phyloP scores from a whole-genome alignment of 2,797 vertebrate species.

The Leptodon cayanensis region DNA sequence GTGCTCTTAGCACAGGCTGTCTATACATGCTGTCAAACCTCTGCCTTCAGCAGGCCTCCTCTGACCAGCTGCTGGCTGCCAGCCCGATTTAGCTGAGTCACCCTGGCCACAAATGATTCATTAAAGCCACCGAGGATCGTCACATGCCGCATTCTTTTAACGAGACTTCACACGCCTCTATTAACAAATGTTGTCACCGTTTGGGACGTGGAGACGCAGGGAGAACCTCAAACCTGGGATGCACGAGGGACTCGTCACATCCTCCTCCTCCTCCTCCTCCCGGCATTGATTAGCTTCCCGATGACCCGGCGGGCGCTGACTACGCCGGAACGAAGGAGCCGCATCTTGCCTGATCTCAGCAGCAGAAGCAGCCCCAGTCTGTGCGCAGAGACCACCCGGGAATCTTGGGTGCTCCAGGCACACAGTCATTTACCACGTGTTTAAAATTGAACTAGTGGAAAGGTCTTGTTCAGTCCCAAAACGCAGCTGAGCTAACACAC shows the following conservation, averaged over 20 bases:
- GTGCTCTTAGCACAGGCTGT: not conserved
- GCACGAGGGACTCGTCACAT: not conserved
- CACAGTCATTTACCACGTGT: constrained; percentile 42
- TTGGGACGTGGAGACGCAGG: not conserved
- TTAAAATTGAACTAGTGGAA: constrained; percentile 56
- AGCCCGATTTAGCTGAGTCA: constrained; percentile 5
- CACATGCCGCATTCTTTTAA: not conserved
- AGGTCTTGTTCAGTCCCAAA: constrained; percentile 61
- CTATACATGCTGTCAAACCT: not conserved
- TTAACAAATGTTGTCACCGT: not conserved
- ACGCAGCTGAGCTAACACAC: constrained; percentile 58
- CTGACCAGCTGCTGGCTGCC: constrained; percentile 7
- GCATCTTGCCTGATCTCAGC: not conserved
- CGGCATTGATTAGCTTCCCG: fast-evolving
- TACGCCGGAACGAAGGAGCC: fast-evolving
- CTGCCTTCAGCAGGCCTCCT: not conserved
- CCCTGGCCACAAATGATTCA: not conserved
- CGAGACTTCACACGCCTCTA: not conserved
- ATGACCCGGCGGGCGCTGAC: fast-evolving
- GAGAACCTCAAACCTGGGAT: not conserved
- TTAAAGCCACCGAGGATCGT: not conserved
- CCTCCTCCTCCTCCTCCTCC: not conserved
- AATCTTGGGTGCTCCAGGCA: constrained; percentile 44
- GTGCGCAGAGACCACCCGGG: constrained; percentile 36
- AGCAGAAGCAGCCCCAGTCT: not conserved